phyloP scores from a whole-genome alignment of 2,797 vertebrate species.

The Argya squamiceps region DNA sequence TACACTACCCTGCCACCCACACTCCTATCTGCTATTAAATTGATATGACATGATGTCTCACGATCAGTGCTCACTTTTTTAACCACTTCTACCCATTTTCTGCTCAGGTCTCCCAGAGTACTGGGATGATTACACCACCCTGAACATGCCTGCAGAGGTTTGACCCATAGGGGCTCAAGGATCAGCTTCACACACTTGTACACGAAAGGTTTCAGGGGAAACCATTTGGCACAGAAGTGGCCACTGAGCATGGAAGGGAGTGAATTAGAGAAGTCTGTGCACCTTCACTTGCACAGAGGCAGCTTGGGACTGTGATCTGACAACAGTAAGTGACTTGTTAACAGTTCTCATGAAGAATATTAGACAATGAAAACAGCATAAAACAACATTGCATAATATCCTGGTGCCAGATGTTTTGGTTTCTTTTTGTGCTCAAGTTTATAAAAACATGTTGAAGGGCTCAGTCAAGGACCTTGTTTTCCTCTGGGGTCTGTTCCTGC shows the following conservation, averaged over 20 bases:
- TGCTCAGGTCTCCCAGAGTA: not conserved
- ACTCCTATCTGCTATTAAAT: fast-evolving
- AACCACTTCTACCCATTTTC: not conserved
- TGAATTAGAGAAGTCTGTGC: not conserved
- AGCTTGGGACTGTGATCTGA: not conserved
- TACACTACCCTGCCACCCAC: not conserved
- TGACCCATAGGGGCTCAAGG: not conserved
- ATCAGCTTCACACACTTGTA: not conserved
- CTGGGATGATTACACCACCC: too few relatives aligned
- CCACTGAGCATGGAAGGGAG: not conserved
- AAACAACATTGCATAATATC: constrained; percentile 38
- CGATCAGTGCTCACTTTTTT: not conserved
- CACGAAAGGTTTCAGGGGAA: not conserved
- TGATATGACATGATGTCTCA: fast-evolving
- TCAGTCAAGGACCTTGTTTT: not conserved
- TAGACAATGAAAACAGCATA: constrained; percentile 31
- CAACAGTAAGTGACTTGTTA: not conserved
- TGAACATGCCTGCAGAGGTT: not conserved
- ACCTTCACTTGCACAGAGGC: not conserved
- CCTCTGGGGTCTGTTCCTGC: not conserved
- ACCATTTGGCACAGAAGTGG: not conserved
- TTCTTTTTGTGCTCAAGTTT: constrained; percentile 43
- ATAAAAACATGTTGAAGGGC: constrained; percentile 35
- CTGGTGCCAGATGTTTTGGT: constrained; percentile 45
- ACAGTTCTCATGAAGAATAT: not conserved